These are phyloP conservation scores for Danio rerio DNA, from an alignment of 2,113 vertebrate genomes.

Conservation along the genomic window DNA sequence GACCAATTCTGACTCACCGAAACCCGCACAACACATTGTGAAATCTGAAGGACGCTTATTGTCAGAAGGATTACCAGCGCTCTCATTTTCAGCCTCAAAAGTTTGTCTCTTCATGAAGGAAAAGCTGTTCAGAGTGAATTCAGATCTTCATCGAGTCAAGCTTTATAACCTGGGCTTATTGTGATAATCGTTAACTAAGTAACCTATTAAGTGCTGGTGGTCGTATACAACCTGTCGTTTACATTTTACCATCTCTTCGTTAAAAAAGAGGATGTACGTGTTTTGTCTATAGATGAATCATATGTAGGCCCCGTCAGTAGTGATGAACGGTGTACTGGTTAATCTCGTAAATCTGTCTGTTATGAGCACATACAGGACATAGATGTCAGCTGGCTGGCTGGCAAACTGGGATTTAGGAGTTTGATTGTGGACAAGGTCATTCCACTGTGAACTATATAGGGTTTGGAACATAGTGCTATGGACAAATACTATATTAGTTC, in stretches of 20 bases:
- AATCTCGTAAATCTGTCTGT: constrained; percentile 27
- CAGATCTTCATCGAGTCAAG: background rate
- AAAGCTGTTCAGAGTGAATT: background rate
- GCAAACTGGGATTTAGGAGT: constrained; percentile 7
- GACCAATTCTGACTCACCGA: constrained; percentile 60
- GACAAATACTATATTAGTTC: too few relatives aligned
- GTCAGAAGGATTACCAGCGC: constrained; percentile 47
- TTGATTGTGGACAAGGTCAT: constrained; percentile 6
- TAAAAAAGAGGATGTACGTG: constrained; percentile 45
- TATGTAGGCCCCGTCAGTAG: background rate
- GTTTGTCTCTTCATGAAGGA: background rate
- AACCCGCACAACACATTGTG: constrained; percentile 61
- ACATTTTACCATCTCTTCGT: constrained; percentile 16
- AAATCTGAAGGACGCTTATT: constrained; percentile 53
- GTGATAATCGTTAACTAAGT: constrained; percentile 45
- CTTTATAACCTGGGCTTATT: constrained; percentile 22
- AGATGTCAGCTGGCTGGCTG: constrained; percentile 21
- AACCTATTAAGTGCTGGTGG: constrained; percentile 45
- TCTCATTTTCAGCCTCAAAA: constrained; percentile 62
- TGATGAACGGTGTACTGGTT: background rate
- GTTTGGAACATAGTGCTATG: background rate
- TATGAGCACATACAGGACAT: constrained; percentile 15
- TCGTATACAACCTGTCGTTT: background rate
- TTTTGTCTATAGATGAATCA: constrained; percentile 38
- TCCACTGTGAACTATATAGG: background rate